phyloP scores from a whole-genome alignment of 2,888 invertebrate species.

The Ctena decussata region DNA sequence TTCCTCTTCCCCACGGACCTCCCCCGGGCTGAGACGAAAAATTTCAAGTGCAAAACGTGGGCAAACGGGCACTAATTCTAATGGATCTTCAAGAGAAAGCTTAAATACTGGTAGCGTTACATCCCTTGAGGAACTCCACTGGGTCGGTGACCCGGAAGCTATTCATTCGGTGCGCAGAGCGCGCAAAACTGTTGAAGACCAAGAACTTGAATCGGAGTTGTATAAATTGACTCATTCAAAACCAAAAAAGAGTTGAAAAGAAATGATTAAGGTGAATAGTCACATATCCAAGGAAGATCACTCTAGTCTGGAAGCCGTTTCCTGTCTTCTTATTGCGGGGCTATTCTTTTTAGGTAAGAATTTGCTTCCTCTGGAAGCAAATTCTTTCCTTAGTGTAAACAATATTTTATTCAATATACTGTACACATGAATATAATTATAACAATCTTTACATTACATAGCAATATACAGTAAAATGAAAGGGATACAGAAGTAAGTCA shows the following conservation, averaged over 20 bases:
- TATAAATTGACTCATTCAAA: conserved; percentile 47
- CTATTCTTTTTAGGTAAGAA: no score
- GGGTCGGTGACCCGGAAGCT: conserved; percentile 79
- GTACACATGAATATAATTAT: no score
- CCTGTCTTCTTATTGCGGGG: no score
- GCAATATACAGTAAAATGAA: no score
- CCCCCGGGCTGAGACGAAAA: conserved; percentile 40
- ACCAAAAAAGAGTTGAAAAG: not conserved
- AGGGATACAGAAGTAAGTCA: no score
- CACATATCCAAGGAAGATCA: no score
- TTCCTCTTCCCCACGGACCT: conserved; percentile 40
- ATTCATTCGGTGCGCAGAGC: conserved; percentile 78
- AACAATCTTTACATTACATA: no score
- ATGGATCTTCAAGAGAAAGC: conserved; percentile 45
- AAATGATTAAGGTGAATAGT: no score
- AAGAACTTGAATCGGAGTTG: conserved; percentile 70
- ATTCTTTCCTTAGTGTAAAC: no score
- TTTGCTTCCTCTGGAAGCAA: no score
- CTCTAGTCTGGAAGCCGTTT: no score
- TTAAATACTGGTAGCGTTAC: conserved; percentile 43
- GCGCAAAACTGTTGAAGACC: conserved; percentile 75
- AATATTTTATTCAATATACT: no score
- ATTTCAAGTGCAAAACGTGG: not conserved
- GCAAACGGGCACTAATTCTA: conserved; percentile 45
- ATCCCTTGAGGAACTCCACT: conserved; percentile 70